These are phyloP conservation scores for Lepidothrix coronata DNA, from an alignment of 2,113 vertebrate genomes.

Conservation along the genomic window DNA sequence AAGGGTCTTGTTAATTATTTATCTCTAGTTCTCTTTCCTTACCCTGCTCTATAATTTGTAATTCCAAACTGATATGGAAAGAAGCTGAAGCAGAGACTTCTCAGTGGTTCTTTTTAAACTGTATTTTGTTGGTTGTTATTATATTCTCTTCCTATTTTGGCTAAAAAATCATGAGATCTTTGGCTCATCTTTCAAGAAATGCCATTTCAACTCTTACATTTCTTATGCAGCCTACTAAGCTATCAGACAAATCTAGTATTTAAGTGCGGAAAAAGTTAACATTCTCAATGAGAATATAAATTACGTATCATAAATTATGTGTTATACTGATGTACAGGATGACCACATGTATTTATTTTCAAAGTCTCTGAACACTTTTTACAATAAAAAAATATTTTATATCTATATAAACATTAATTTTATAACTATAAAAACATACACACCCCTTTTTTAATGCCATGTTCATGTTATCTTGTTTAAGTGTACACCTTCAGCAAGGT, in stretches of 20 bases:
- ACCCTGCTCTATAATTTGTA: not conserved
- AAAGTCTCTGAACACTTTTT: not conserved
- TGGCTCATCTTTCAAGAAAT: not conserved
- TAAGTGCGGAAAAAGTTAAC: not conserved
- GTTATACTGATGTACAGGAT: not conserved
- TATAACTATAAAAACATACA: not conserved
- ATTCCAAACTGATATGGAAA: not conserved
- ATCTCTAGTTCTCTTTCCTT: not conserved
- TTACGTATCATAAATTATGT: not conserved
- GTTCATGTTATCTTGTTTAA: not conserved
- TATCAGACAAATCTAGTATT: not conserved
- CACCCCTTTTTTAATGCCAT: not conserved
- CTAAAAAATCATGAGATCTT: not conserved
- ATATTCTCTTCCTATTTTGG: not conserved
- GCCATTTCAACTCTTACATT: not conserved
- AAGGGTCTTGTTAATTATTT: not conserved
- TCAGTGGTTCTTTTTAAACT: not conserved
- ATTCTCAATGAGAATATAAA: not conserved
- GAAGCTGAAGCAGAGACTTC: not conserved
- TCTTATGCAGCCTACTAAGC: not conserved
- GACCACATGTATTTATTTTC: not conserved
- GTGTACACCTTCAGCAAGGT: not conserved
- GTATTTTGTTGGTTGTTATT: not conserved
- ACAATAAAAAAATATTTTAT: not conserved
- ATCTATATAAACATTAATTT: accelerated